phyloP scores from a whole-genome alignment of 2,888 invertebrate genomes.

The Galeruca laticollis region DNA sequence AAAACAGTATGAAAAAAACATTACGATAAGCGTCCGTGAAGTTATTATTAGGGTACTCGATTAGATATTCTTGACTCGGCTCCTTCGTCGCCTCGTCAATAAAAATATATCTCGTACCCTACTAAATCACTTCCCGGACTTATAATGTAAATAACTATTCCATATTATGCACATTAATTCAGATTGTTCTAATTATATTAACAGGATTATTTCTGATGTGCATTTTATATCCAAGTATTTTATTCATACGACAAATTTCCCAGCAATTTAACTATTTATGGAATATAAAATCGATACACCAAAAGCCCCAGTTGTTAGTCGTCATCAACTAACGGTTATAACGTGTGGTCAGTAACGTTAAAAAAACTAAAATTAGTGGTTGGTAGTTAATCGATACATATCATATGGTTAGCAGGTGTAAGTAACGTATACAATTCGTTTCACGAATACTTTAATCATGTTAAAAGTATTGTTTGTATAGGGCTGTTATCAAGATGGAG shows the following conservation, averaged over 20 bases:
- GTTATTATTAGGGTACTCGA: no score
- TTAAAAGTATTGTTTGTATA: neutral
- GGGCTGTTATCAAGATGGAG: neutral
- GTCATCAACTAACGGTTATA: neutral
- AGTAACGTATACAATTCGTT: neutral
- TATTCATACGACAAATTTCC: neutral
- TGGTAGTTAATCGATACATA: neutral
- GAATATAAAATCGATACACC: neutral
- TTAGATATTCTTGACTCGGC: no score
- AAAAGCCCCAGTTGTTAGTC: neutral
- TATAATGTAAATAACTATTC: no score
- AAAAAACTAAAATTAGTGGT: neutral
- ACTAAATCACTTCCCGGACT: no score
- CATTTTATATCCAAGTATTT: neutral
- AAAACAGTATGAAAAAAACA: no score
- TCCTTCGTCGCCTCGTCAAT: no score
- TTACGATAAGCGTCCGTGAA: no score
- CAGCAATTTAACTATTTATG: neutral
- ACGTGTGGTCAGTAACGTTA: conserved; percentile 2
- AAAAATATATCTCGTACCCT: no score
- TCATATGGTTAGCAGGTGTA: conserved; percentile 1
- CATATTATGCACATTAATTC: no score
- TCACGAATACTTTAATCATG: neutral
- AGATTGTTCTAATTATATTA: no score
- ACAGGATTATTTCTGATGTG: no score